A percentile compares a stretch with the other conserved stretches of the same genome.
Conservation (phyloP, 2,113 vertebrate species). For the Myotis brandtii region DNA sequence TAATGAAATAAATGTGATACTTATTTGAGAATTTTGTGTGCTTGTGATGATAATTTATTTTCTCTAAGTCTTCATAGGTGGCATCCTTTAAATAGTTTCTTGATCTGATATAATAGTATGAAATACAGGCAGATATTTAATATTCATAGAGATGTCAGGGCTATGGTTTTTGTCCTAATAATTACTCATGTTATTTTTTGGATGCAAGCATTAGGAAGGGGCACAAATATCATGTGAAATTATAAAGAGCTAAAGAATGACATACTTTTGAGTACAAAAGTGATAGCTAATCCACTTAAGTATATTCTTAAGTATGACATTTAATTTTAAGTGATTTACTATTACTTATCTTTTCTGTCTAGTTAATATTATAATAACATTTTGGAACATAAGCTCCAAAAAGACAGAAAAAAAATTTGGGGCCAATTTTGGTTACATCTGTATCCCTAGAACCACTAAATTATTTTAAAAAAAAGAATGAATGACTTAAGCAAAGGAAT, state of each 20-base stretch:
- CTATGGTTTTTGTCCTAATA: not conserved
- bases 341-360: not conserved
- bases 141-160: not conserved
- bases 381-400: not conserved
- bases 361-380: conserved; percentile 24
- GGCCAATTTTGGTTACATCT: conserved; percentile 1
- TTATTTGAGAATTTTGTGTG: conserved; percentile 16
- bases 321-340: conserved; percentile 23
- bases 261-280: not conserved
- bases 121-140: not conserved
- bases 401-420: not conserved
- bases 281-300: not conserved
- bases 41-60: conserved; percentile 4
- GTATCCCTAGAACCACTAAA: not conserved
- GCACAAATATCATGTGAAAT: not conserved
- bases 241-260: not conserved
- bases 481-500: not conserved
- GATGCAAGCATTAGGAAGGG: not conserved
- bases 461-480: not conserved
- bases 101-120: not conserved
- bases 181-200: conserved; percentile 8
- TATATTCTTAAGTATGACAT: not conserved
- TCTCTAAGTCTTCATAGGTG: not conserved
- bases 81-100: not conserved
- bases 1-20: not conserved